phyloP scores from a whole-genome alignment of 2,888 invertebrate genomes.

The Nycteola revayana region DNA sequence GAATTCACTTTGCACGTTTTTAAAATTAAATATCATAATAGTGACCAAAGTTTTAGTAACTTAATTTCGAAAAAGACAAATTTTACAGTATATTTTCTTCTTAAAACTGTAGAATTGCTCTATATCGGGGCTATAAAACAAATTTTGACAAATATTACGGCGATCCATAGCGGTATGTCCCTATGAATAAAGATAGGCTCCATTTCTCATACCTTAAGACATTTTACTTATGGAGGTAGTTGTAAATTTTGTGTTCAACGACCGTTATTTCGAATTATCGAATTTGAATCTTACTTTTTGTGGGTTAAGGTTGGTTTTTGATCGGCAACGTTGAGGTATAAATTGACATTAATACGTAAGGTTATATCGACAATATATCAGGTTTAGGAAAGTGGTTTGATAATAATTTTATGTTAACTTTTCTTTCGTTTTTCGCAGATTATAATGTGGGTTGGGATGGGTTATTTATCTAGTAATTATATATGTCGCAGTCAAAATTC shows the following conservation, averaged over 20 bases:
- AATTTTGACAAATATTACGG: slow-evolving; percentile 59
- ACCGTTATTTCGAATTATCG: slow-evolving; percentile 5
- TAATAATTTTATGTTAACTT: slow-evolving; percentile 26
- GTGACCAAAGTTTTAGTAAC: no score
- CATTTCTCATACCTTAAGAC: slow-evolving; percentile 64
- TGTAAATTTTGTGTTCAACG: slow-evolving; percentile 59
- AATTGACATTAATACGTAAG: slow-evolving; percentile 32
- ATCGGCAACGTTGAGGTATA: slow-evolving; percentile 10
- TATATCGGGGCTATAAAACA: slow-evolving; percentile 33
- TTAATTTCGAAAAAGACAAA: no score
- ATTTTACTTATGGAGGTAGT: slow-evolving; percentile 65
- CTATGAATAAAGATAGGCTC: slow-evolving; percentile 65
- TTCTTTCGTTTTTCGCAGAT: no score
- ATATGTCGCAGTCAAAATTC: no score
- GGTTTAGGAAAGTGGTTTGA: slow-evolving; percentile 27
- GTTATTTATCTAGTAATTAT: no score
- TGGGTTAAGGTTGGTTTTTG: slow-evolving; percentile 8
- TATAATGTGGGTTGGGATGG: no score
- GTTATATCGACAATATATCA: slow-evolving; percentile 27
- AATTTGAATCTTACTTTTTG: slow-evolving; percentile 10
- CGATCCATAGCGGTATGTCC: slow-evolving; percentile 45
- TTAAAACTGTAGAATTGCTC: slow-evolving; percentile 17
- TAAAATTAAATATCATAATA: no score
- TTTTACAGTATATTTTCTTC: not conserved
- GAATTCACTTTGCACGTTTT: no score